phyloP scores from a whole-genome alignment of 2,113 vertebrate species.

The Melanostigma gelatinosum region DNA sequence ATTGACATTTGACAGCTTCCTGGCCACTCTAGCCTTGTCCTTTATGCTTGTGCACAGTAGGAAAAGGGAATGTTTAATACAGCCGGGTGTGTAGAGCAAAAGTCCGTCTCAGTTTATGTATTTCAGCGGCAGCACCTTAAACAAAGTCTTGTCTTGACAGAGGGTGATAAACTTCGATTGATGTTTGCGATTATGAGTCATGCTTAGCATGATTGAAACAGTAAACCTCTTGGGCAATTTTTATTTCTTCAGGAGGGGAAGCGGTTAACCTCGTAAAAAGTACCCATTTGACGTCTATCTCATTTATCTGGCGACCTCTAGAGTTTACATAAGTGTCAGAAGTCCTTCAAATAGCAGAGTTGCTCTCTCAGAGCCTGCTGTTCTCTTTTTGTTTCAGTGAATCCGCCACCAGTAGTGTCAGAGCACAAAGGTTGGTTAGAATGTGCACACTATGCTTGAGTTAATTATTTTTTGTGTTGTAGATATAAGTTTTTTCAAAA shows the following conservation, averaged over 20 bases:
- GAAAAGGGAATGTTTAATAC: slow-evolving; percentile 7
- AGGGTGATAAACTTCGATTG: slow-evolving; percentile 65
- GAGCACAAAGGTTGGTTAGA: slow-evolving; percentile 11
- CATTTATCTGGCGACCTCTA: slow-evolving; percentile 70
- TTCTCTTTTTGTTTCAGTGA: slow-evolving; percentile 15
- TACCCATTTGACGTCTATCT: slow-evolving; percentile 38
- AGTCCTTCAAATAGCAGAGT: slow-evolving; percentile 29
- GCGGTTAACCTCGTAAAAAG: slow-evolving; percentile 52
- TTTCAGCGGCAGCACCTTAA: slow-evolving; percentile 51
- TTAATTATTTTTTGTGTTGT: neutral
- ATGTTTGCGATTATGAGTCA: slow-evolving; percentile 68
- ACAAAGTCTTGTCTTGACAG: slow-evolving; percentile 54
- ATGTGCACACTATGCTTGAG: slow-evolving; percentile 7
- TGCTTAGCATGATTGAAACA: slow-evolving; percentile 68
- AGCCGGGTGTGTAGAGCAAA: neutral
- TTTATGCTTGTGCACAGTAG: slow-evolving; percentile 9
- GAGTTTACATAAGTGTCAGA: slow-evolving; percentile 48
- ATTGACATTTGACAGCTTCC: neutral
- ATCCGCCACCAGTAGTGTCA: neutral
- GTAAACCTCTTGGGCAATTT: slow-evolving; percentile 62
- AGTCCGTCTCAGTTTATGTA: slow-evolving; percentile 24
- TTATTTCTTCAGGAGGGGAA: slow-evolving; percentile 58
- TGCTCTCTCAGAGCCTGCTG: slow-evolving; percentile 3
- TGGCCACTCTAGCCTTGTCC: neutral
- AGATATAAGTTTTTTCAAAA: neutral